These are phyloP conservation scores for Xylophagus ater DNA, from an alignment of 2,888 invertebrate genomes.

Conservation along the genomic window DNA sequence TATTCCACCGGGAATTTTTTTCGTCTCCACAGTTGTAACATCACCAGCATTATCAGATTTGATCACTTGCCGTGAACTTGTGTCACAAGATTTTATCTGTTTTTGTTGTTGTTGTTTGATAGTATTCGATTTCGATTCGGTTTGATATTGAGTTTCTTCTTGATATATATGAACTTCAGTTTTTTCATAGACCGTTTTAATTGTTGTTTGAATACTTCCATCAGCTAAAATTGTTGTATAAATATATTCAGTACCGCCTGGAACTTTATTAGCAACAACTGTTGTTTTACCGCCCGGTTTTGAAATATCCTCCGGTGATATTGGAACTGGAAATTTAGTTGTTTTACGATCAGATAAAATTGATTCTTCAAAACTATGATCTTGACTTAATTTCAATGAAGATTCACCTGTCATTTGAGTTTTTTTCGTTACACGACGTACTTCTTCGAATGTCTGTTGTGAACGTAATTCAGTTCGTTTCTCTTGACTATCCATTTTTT, in stretches of 20 bases:
- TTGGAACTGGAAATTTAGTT: no score
- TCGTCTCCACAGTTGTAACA: conserved; percentile 38
- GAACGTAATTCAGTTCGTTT: conserved; percentile 21
- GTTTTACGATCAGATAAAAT: conserved; percentile 26
- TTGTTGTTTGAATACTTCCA: conserved; percentile 34
- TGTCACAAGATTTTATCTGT: no score
- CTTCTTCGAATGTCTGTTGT: conserved; percentile 31
- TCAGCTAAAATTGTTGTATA: conserved; percentile 33
- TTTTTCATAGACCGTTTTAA: conserved; percentile 37
- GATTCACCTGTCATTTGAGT: conserved; percentile 11
- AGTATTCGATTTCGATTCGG: no score
- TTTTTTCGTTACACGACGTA: conserved; percentile 19
- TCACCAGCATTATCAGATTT: conserved; percentile 38
- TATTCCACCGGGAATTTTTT: conserved; percentile 36
- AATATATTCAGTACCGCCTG: conserved; percentile 33
- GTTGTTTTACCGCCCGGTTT: conserved; percentile 30
- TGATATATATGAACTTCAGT: conserved; percentile 35
- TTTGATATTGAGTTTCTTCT: no score
- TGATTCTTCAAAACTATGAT: no score
- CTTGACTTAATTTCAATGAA: no score
- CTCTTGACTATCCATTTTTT: conserved; percentile 30
- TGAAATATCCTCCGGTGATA: no score
- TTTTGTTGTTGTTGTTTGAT: no score
- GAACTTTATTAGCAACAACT: conserved; percentile 29
- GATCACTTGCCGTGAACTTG: no score